phyloP scores from a whole-genome alignment of 2,888 invertebrate genomes.

The Acanthococcus lagerstroemiae region DNA sequence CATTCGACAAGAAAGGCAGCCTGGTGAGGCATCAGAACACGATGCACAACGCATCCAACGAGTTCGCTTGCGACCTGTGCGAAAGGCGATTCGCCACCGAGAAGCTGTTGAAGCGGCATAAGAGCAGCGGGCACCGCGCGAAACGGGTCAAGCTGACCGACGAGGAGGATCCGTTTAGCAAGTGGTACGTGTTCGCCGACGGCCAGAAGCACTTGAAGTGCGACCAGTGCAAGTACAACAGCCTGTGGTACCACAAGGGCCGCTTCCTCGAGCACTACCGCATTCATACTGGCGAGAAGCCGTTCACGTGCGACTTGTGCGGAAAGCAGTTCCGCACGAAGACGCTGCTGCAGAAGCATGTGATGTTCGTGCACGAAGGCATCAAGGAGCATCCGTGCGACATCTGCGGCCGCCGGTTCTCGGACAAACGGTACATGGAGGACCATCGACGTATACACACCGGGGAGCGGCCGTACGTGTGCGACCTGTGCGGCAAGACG shows the following conservation, averaged over 20 bases:
- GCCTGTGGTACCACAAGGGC: slow-evolving; percentile 28
- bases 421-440: slow-evolving; percentile 44
- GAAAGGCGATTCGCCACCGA: slow-evolving; percentile 22
- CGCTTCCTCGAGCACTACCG: slow-evolving; percentile 33
- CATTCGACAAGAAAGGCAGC: not conserved
- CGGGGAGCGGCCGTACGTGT: slow-evolving; percentile 43
- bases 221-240: slow-evolving; percentile 40
- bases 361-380: slow-evolving; percentile 46
- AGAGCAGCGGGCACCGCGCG: not conserved
- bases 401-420: slow-evolving; percentile 46
- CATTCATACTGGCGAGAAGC: slow-evolving; percentile 37
- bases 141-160: not conserved
- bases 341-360: slow-evolving; percentile 42
- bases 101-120: slow-evolving; percentile 16
- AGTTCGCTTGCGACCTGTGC: slow-evolving; percentile 30
- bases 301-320: slow-evolving; percentile 37
- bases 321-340: slow-evolving; percentile 34
- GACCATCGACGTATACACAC: slow-evolving; percentile 45
- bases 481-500: slow-evolving; percentile 43
- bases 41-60: not conserved
- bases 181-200: slow-evolving; percentile 39
- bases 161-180: slow-evolving; percentile 32
- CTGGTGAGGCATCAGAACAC: not conserved
- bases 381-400: slow-evolving; percentile 46
- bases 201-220: slow-evolving; percentile 43